Evolutionary conservation across 2,888 invertebrate species (phyloP).

Genomic region (Caenorhabditis drosophilae): DNA sequence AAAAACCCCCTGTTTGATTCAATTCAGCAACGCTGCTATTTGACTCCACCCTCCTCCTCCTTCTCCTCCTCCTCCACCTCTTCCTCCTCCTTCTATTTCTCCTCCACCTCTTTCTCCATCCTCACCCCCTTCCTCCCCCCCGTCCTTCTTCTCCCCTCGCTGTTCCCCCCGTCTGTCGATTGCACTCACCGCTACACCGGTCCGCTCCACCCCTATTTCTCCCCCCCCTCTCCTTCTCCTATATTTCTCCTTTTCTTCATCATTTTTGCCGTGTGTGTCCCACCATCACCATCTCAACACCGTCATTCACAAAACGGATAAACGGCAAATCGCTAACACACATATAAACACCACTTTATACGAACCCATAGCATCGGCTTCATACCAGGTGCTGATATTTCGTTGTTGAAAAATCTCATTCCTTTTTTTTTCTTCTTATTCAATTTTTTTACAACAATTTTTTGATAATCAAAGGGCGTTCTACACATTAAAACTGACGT

Average conservation of each 20-base stretch:
- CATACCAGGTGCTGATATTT: no score
- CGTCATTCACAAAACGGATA: no score
- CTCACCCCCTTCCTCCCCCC: conserved; percentile 1
- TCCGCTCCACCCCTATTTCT: not conserved
- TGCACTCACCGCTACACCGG: not conserved
- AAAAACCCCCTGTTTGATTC: no score
- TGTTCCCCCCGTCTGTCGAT: not conserved
- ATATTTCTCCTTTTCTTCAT: no score
- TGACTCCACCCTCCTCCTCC: not conserved
- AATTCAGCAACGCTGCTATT: not conserved
- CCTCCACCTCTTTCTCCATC: not conserved
- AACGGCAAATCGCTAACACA: no score
- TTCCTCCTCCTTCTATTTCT: not conserved
- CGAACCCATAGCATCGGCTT: no score
- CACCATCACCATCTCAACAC: no score
- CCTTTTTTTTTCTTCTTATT: not conserved
- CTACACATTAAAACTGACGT: no score
- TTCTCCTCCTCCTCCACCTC: not conserved
- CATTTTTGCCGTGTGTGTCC: no score
- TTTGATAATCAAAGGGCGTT: no score
- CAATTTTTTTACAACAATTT: not conserved
- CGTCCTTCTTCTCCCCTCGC: conserved; percentile 14
- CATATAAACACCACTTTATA: no score
- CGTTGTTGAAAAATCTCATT: not conserved
- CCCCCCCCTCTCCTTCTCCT: no score